These are phyloP conservation scores for Xestia xanthographa DNA, from an alignment of 2,888 invertebrate genomes.

Conservation along the genomic window DNA sequence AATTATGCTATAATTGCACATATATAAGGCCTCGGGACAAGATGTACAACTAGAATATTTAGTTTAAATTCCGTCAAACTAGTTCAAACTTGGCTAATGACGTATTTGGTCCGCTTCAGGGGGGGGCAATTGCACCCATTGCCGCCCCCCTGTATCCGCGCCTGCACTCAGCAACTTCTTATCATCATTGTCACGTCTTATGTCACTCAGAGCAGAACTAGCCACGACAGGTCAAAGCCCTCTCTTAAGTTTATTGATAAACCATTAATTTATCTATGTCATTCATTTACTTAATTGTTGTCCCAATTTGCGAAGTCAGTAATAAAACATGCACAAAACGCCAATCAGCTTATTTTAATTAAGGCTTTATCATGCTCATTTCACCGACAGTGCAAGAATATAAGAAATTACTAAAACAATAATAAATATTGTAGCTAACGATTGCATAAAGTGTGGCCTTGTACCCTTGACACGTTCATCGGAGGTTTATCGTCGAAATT, in stretches of 20 bases:
- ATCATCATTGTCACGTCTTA: neutral
- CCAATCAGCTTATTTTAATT: constrained; percentile 11
- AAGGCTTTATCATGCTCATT: constrained; percentile 29
- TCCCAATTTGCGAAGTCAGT: constrained; percentile 15
- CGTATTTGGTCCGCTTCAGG: too few relatives aligned
- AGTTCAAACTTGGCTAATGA: too few relatives aligned
- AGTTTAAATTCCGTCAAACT: too few relatives aligned
- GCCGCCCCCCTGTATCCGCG: too few relatives aligned
- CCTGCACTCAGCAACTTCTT: neutral
- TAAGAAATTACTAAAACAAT: constrained; percentile 3
- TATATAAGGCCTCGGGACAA: too few relatives aligned
- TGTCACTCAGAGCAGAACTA: neutral
- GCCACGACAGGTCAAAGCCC: neutral
- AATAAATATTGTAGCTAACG: constrained; percentile 12
- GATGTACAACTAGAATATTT: too few relatives aligned
- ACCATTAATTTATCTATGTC: neutral
- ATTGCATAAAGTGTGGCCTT: constrained; percentile 43
- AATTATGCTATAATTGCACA: too few relatives aligned
- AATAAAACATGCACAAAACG: constrained; percentile 23
- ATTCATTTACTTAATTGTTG: neutral
- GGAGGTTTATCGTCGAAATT: constrained; percentile 35
- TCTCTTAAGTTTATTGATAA: neutral
- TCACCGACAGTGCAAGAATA: constrained; percentile 23
- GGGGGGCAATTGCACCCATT: too few relatives aligned
- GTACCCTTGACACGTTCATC: constrained; percentile 49